These are phyloP conservation scores for Callospermophilus lateralis DNA, from an alignment of 2,113 vertebrate species.

Conservation along the genomic window DNA sequence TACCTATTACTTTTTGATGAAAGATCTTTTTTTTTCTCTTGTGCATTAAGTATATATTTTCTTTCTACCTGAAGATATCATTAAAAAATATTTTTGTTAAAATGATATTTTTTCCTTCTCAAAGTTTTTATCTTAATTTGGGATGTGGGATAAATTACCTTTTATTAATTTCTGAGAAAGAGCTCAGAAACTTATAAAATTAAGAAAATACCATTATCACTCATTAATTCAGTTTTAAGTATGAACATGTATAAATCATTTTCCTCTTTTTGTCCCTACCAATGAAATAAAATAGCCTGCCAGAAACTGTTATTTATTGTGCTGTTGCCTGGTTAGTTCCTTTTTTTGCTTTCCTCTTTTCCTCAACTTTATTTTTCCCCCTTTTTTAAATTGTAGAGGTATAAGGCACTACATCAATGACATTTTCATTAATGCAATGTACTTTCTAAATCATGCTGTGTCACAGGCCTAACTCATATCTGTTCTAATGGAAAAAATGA, in stretches of 20 bases:
- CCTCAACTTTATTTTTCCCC: conserved; percentile 20
- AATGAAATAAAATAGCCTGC: conserved; percentile 25
- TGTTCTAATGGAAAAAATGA: conserved; percentile 67
- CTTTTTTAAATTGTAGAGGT: background rate
- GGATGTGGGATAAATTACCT: conserved; percentile 59
- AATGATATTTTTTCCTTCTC: conserved; percentile 2
- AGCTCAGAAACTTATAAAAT: conserved; percentile 60
- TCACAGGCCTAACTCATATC: conserved; percentile 21
- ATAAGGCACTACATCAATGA: background rate
- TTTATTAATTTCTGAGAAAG: conserved; percentile 64
- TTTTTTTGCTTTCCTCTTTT: conserved; percentile 51
- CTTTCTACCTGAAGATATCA: conserved; percentile 56
- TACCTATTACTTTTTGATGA: conserved; percentile 54
- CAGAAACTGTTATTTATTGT: conserved; percentile 17
- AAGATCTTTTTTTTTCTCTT: conserved; percentile 7
- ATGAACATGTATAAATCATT: conserved; percentile 32
- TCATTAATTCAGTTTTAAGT: conserved; percentile 65
- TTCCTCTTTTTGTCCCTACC: conserved; percentile 35
- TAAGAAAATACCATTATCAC: conserved; percentile 14
- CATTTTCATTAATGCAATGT: conserved; percentile 40
- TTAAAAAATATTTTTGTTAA: conserved; percentile 68
- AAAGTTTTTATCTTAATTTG: conserved; percentile 64
- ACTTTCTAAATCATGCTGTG: conserved; percentile 54
- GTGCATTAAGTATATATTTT: conserved; percentile 28
- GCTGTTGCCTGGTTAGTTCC: conserved; percentile 6